These are phyloP conservation scores for Chloropsis cyanopogon DNA, from an alignment of 2,113 vertebrate species.

Conservation along the genomic window DNA sequence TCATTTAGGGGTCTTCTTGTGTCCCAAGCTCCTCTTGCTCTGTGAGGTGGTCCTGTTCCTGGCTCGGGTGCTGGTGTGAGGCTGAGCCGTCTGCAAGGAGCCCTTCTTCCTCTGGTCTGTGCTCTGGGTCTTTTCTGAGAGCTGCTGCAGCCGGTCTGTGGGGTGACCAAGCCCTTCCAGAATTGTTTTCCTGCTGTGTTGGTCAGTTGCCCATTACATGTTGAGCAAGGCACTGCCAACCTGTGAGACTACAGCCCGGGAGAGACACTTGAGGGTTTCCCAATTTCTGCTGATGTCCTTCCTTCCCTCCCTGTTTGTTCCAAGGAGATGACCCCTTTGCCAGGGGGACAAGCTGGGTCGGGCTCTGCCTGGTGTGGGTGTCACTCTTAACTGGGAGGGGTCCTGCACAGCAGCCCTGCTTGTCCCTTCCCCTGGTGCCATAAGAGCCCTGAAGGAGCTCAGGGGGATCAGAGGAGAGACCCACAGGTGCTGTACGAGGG, in stretches of 20 bases:
- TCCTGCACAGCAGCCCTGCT: neutral
- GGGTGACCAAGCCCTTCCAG: neutral
- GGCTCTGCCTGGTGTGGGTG: neutral
- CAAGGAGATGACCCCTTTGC: neutral
- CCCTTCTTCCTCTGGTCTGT: neutral
- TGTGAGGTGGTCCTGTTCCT: neutral
- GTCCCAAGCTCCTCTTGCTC: neutral
- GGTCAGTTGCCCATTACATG: neutral
- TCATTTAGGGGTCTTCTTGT: neutral
- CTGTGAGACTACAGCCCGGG: neutral
- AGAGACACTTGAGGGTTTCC: neutral
- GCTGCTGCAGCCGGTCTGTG: neutral
- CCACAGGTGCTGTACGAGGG: accelerated
- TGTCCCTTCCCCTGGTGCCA: neutral
- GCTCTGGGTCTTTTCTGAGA: neutral
- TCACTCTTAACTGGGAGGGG: neutral
- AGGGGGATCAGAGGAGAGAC: neutral
- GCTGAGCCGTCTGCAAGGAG: neutral
- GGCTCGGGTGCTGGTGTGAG: neutral
- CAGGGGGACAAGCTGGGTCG: neutral
- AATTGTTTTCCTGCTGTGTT: neutral
- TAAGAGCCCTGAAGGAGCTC: neutral
- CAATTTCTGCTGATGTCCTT: neutral
- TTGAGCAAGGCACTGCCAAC: neutral
- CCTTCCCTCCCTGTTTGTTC: neutral